Evolutionary conservation across 2,113 vertebrate species (phyloP), one percentile per base, ranked within the genome.

Genomic region (Trematocara marginatum): DNA sequence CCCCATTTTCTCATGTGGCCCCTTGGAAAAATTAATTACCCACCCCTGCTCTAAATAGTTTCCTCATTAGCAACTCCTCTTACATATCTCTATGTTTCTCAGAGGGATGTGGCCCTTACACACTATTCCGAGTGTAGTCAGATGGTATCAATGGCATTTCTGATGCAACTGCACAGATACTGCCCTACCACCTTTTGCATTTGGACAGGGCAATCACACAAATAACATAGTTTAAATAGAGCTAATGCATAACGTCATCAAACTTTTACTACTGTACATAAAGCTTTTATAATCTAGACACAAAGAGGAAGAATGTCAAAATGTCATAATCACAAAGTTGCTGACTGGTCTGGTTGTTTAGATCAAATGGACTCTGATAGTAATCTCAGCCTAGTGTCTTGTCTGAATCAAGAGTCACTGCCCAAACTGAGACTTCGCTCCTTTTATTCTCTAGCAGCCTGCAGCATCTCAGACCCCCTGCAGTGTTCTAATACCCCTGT

Each of bases 41-140:
- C 20, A 45, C 20, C 66, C 7, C 66, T 71, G 40, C 66, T 71
- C 5, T 71, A 76, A 76, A 31, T 29, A 76, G n/a, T 47, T 85
- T 76, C 38, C 18, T 78, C 51, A 81, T 51, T 49, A 3, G 18
- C 10, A 49, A 6, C 49, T 45, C 40, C 7, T 71, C 40, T 74
- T 42, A 79, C 6, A 74, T 29, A 79, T 35, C 31, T 12, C 11
- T 29, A 16, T 26, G 56, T 35, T 71, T 81, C 83, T 78, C 81
- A 45, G 61, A 56, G 51, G 95, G 94, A 95, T 95, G 94, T 90
- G 92, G 94, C 92, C 92, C 90, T 94, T 89, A 94, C 93, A 95
- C 79, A 94, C 90, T 91, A 93, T 89, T 94, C 92, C 90, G 95
- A 96, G 97, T 95, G 35, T 95, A 95, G 96, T 96, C 93, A 13